Conservation (phyloP, 2,113 vertebrate species). For the Aspidoscelis tigris region DNA sequence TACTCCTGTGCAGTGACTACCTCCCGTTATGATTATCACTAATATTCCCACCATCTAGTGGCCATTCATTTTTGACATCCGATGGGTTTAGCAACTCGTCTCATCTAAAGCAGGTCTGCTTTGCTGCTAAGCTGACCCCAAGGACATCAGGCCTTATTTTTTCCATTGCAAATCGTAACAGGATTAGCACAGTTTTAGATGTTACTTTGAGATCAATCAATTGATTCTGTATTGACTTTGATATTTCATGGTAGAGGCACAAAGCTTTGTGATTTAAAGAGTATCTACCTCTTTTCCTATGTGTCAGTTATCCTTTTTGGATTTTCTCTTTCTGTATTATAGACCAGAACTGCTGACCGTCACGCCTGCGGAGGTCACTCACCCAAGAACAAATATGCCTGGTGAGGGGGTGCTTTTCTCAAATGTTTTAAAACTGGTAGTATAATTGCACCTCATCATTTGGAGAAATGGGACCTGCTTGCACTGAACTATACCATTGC, state of each 20-base stretch:
- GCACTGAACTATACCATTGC: too few species aligned
- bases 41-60: neutral
- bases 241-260: neutral
- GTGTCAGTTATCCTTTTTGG: neutral
- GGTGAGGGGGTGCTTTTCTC: conserved; percentile 60
- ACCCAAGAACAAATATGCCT: conserved; percentile 50
- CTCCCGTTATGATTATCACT: too few species aligned
- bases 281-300: neutral
- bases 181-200: too few species aligned
- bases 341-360: conserved; percentile 80
- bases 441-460: neutral
- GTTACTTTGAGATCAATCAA: too few species aligned
- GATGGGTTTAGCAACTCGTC: neutral
- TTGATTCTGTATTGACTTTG: neutral
- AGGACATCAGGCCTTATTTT: neutral
- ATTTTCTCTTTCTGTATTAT: conserved; percentile 39
- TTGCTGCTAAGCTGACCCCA: neutral
- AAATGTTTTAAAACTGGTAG: neutral
- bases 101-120: neutral
- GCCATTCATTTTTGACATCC: neutral
- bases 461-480: neutral
- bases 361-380: conserved; percentile 48
- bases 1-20: too few species aligned
- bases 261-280: neutral
- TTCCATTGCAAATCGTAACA: neutral